Evolutionary conservation across 2,888 invertebrate species (phyloP).

Genomic region (Noctua pronuba): DNA sequence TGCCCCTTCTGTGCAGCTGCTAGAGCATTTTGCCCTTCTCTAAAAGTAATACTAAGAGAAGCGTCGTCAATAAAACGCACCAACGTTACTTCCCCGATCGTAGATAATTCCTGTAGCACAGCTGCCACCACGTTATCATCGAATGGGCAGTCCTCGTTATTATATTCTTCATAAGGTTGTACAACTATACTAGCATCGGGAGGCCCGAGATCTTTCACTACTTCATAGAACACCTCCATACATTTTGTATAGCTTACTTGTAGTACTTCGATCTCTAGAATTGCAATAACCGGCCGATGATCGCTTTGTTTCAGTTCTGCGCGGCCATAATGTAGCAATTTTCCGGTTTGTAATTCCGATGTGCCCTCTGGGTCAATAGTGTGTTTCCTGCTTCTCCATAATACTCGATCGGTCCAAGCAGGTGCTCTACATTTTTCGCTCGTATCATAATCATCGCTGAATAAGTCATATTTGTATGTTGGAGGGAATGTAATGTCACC

Average conservation of each 20-base stretch:
- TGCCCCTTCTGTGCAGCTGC: slow-evolving; percentile 91
- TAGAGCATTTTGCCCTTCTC: slow-evolving; percentile 96
- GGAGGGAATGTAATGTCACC: slow-evolving; percentile 98
- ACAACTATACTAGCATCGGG: slow-evolving; percentile 98
- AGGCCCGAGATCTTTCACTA: slow-evolving; percentile 96
- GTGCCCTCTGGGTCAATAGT: slow-evolving; percentile 92
- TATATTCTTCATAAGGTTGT: slow-evolving; percentile 81
- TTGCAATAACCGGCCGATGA: slow-evolving; percentile 98
- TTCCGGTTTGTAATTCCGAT: slow-evolving; percentile 94
- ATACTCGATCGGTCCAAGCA: slow-evolving; percentile 99
- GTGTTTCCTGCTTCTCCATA: slow-evolving; percentile 96
- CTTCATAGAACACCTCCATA: slow-evolving; percentile 95
- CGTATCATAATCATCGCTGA: slow-evolving; percentile 99
- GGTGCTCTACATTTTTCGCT: slow-evolving; percentile 99
- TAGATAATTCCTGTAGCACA: slow-evolving; percentile 94
- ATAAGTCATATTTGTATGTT: slow-evolving; percentile 99
- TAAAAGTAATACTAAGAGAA: slow-evolving; percentile 97
- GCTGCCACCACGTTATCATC: slow-evolving; percentile 95
- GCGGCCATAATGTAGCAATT: slow-evolving; percentile 96
- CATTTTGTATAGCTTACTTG: slow-evolving; percentile 94
- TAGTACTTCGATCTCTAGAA: slow-evolving; percentile 96
- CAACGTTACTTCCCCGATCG: slow-evolving; percentile 96
- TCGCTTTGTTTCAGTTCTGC: slow-evolving; percentile 99
- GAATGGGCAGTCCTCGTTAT: slow-evolving; percentile 91
- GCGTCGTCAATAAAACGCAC: slow-evolving; percentile 96